A percentile compares a stretch with the other conserved stretches of the same genome.
Evolutionary conservation across 2,113 vertebrate species (phyloP).

Genomic region (Telmatochromis brachygnathus): DNA sequence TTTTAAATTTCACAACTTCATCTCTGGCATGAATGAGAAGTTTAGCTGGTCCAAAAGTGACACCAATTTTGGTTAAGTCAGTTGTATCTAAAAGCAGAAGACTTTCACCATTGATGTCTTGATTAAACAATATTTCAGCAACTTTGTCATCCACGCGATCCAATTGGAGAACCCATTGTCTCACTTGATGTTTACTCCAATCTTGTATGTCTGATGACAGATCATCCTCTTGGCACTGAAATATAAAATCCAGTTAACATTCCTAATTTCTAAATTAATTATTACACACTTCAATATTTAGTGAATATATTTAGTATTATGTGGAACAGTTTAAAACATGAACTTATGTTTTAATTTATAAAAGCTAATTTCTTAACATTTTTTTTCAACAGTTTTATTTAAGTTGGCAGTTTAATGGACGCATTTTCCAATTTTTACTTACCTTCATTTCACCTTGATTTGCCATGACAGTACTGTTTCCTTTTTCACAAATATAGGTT

Average conservation of each 20-base stretch:
- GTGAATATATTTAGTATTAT: not conserved
- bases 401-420: too few relatives aligned
- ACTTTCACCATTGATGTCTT: slow-evolving; percentile 40
- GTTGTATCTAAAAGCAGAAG: slow-evolving; percentile 30
- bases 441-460: not conserved
- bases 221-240: slow-evolving; percentile 1
- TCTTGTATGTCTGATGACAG: slow-evolving; percentile 34
- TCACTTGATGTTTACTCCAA: slow-evolving; percentile 58
- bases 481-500: not conserved
- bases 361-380: not conserved
- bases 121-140: slow-evolving; percentile 33
- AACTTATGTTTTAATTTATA: not conserved
- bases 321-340: not conserved
- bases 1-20: slow-evolving; percentile 26
- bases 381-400: too few relatives aligned
- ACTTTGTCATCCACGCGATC: not conserved
- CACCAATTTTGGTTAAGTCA: not conserved
- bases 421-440: not conserved
- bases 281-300: not conserved
- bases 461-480: not conserved
- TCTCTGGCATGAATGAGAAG: slow-evolving; percentile 44
- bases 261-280: not conserved
- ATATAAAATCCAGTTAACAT: not conserved
- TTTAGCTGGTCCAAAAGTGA: slow-evolving; percentile 49
- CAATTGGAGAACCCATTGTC: slow-evolving; percentile 30